Evolutionary conservation across 2,888 invertebrate species (phyloP).

Genomic region (Mamestra brassicae): DNA sequence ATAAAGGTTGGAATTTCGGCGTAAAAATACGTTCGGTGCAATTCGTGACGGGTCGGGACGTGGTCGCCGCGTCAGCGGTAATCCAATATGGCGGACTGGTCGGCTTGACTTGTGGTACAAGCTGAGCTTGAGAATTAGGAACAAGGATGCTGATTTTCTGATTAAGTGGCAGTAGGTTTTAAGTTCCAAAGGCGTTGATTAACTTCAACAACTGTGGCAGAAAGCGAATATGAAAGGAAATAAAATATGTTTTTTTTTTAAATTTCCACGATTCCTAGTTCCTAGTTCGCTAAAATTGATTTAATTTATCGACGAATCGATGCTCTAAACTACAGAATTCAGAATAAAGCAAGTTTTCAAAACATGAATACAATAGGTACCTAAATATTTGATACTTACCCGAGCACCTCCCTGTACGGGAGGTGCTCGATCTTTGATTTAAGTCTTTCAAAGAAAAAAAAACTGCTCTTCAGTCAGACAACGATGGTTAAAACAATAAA

Average conservation of each 20-base stretch:
- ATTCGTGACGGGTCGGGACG: slow-evolving; percentile 74
- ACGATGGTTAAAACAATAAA: slow-evolving; percentile 76
- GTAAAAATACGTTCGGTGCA: slow-evolving; percentile 62
- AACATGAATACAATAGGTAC: background rate
- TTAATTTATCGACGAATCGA: background rate
- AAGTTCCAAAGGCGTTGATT: too few species aligned
- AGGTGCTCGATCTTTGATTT: too few species aligned
- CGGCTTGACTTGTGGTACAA: slow-evolving; percentile 62
- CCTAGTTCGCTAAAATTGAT: background rate
- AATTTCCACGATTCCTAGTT: too few species aligned
- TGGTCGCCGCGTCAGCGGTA: slow-evolving; percentile 79
- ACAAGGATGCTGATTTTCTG: background rate
- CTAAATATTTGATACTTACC: background rate
- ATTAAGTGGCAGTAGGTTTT: too few species aligned
- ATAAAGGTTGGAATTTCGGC: slow-evolving; percentile 62
- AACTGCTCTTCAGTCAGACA: slow-evolving; percentile 53
- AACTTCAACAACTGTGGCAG: background rate
- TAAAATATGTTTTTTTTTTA: too few species aligned
- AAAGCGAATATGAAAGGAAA: background rate
- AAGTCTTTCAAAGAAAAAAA: background rate
- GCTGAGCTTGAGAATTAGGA: slow-evolving; percentile 3
- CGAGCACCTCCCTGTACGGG: too few species aligned
- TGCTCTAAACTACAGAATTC: background rate
- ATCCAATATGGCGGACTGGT: slow-evolving; percentile 82
- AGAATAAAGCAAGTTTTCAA: background rate